Evolutionary conservation across 2,888 invertebrate species (phyloP).

Genomic region (Limulus polyphemus): DNA sequence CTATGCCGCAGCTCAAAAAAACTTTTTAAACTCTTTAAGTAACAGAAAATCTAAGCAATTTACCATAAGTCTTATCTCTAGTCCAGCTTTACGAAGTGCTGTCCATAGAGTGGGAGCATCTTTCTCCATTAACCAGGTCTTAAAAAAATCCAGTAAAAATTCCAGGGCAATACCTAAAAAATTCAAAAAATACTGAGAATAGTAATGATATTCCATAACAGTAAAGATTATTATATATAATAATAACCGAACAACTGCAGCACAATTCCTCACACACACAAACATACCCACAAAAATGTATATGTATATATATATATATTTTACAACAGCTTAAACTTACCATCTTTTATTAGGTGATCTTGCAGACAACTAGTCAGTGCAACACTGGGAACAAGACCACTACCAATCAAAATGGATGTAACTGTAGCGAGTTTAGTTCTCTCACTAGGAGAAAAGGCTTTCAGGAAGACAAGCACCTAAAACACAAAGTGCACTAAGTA

Average conservation of each 20-base stretch:
- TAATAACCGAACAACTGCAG: no score
- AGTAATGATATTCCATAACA: no score
- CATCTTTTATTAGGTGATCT: slow-evolving; percentile 60
- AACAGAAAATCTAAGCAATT: no score
- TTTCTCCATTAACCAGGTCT: slow-evolving; percentile 79
- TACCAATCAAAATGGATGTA: slow-evolving; percentile 86
- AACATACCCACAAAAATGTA: no score
- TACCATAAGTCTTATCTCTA: slow-evolving; percentile 44
- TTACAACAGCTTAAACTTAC: not conserved
- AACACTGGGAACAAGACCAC: slow-evolving; percentile 77
- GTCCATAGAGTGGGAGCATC: slow-evolving; percentile 73
- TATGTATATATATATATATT: not conserved
- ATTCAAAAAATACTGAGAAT: slow-evolving; percentile 49
- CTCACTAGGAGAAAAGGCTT: slow-evolving; percentile 79
- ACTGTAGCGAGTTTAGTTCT: slow-evolving; percentile 84
- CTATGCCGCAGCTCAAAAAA: no score
- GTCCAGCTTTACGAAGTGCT: slow-evolving; percentile 70
- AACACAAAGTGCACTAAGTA: slow-evolving; percentile 2
- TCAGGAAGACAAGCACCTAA: slow-evolving; percentile 60
- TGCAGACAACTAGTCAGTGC: slow-evolving; percentile 48
- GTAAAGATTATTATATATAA: no score
- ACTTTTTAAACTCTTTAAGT: no score
- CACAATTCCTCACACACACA: no score
- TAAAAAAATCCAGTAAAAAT: slow-evolving; percentile 83
- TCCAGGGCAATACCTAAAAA: slow-evolving; percentile 79